Base-by-base conservation (phyloP, 2,113 vertebrate genomes). In the Xyliphius kryptos region DNA sequence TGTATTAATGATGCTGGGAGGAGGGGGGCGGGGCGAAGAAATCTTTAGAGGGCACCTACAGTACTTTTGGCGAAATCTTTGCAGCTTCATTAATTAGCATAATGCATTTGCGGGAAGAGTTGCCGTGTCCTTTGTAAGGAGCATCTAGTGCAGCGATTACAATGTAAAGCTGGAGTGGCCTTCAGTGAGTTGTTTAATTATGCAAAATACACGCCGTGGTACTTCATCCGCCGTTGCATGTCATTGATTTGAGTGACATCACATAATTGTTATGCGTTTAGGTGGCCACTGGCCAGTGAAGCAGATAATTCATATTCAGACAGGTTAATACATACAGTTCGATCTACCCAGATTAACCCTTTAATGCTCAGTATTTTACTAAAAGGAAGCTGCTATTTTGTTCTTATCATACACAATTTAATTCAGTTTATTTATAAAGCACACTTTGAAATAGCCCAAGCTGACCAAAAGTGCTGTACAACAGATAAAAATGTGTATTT, bases 81-180 rank as follows among this genome's bases (percentile, higher is more conserved):
- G 26, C 9, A 56, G 69, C 75, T 73, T 73, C 67, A 79, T 73
- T 79, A 77, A 83, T 79, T 79, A 74, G 40, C 53, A 73, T 65
- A 70, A 68, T 77, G 76, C 64, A 72, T 49, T 75, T 49, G 15
- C 36, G 55, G 68, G 66, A 67, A 77, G 74, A 62, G 70, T 50
- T 76, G 70, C 62, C 61, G 61, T 32, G n/a, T 37, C 7, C 22
- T 67, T 54, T 60, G 49, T 56, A 19, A 3, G 38, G 53, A 58
- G n/a, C 44, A 54, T 58, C 38, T 69, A 67, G 67, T 51, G 49
- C 66, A 74, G 14, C 20, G 38, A 55, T 44, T 63, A 61, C 55
- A 46, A n/a, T 51, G 46, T 37, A 5, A 52, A 52, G 61, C 72
- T 71, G 56, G 78, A 72, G 79, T 76, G 70, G 74, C 52, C 64